A percentile compares a stretch with the other conserved stretches of the same genome.
phyloP scores from a whole-genome alignment of 2,888 invertebrate species.

The Chironomus riparius region DNA sequence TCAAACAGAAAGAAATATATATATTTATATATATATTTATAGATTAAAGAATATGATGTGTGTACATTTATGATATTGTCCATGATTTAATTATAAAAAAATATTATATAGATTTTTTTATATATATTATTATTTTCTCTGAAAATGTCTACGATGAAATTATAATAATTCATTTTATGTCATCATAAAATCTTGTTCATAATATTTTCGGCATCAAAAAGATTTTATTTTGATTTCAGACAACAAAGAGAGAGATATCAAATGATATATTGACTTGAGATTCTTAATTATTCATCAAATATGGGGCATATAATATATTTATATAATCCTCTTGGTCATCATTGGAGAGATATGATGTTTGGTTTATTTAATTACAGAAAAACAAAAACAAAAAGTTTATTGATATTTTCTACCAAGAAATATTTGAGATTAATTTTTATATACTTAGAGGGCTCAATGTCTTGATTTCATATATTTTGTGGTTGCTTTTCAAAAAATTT shows the following conservation, averaged over 20 bases:
- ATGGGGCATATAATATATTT: too few species aligned
- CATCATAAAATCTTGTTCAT: neutral
- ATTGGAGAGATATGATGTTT: too few species aligned
- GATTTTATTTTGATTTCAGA: neutral
- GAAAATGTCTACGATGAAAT: neutral
- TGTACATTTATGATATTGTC: conserved; percentile 22
- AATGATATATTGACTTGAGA: neutral
- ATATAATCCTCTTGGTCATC: too few species aligned
- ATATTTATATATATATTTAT: neutral
- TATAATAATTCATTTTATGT: neutral
- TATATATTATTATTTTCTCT: neutral
- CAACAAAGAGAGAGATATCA: neutral
- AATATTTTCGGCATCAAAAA: conserved; percentile 16
- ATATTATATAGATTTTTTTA: neutral
- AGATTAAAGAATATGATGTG: neutral
- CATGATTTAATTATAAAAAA: conserved; percentile 23
- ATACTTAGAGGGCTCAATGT: too few species aligned
- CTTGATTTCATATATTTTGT: too few species aligned
- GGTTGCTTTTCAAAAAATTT: too few species aligned
- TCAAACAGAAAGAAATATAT: neutral
- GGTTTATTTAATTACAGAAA: neutral
- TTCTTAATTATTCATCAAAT: too few species aligned
- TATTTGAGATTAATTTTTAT: too few species aligned
- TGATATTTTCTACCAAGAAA: conserved; percentile 12
- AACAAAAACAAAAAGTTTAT: conserved; percentile 22